Conservation (phyloP, 1,140 invertebrate genomes). For the Drosophila kepulauana region DNA sequence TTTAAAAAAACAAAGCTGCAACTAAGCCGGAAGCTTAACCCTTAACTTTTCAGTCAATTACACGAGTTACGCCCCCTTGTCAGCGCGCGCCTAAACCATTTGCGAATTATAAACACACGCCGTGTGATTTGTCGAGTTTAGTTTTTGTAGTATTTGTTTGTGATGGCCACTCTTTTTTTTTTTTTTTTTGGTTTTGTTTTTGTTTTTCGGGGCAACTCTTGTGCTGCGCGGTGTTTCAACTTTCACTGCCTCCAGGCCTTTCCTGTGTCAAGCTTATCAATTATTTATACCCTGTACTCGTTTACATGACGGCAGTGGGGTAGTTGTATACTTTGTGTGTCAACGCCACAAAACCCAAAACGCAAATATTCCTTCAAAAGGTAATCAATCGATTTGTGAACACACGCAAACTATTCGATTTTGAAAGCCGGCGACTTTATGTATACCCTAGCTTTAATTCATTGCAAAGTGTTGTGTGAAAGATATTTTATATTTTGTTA, state of each 20-base stretch:
- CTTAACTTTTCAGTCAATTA: background rate
- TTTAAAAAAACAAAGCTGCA: background rate
- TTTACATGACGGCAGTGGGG: background rate
- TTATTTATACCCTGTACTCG: slow-evolving; percentile 5
- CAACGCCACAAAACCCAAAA: background rate
- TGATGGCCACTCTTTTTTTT: background rate
- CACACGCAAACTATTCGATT: background rate
- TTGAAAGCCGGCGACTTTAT: background rate
- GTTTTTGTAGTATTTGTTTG: slow-evolving; percentile 1
- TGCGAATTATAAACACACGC: slow-evolving; percentile 9
- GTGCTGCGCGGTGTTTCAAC: background rate
- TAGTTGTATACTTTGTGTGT: background rate
- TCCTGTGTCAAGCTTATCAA: slow-evolving; percentile 12
- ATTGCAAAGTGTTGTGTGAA: too few species aligned
- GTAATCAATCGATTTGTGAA: background rate
- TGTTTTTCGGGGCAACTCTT: background rate
- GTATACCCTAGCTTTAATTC: background rate
- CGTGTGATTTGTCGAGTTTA: slow-evolving; percentile 6
- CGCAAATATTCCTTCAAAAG: background rate
- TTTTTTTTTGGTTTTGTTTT: background rate
- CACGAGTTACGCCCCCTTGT: background rate
- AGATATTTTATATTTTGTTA: too few species aligned
- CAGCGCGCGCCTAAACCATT: slow-evolving; percentile 5
- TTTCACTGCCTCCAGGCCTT: slow-evolving; percentile 13
- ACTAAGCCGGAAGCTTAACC: background rate